Conservation (phyloP, 1,140 invertebrate genomes). For the Drosophila sulfurigaster region DNA sequence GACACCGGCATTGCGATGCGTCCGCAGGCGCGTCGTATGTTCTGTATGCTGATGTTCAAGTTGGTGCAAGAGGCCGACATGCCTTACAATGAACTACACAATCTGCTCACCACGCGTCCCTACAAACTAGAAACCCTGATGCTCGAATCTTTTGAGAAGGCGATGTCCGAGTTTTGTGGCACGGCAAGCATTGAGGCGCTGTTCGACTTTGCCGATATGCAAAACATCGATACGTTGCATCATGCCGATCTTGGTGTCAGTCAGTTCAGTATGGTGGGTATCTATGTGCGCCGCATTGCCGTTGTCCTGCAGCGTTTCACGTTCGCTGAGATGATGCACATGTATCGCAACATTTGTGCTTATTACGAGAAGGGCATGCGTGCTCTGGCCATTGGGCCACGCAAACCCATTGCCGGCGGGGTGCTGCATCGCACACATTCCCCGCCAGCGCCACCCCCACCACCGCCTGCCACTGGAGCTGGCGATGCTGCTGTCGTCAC, state of each 20-base stretch:
- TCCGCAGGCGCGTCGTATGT: constrained; percentile 85
- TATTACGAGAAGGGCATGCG: constrained; percentile 86
- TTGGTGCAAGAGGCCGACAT: constrained; percentile 90
- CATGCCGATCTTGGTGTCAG: constrained; percentile 82
- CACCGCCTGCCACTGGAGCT: background rate
- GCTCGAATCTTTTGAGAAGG: constrained; percentile 86
- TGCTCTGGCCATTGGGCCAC: constrained; percentile 53
- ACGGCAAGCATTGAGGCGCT: constrained; percentile 87
- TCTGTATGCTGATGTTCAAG: constrained; percentile 88
- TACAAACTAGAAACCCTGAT: constrained; percentile 86
- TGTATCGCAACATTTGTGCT: constrained; percentile 88
- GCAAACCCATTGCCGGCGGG: constrained; percentile 59
- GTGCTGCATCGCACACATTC: constrained; percentile 50
- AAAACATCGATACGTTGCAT: constrained; percentile 74
- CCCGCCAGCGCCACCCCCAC: constrained; percentile 4
- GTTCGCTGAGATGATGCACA: constrained; percentile 91
- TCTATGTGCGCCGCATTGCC: constrained; percentile 92
- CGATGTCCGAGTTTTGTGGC: constrained; percentile 86
- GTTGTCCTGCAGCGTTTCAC: constrained; percentile 92
- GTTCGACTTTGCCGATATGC: constrained; percentile 88
- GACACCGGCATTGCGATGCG: constrained; percentile 68
- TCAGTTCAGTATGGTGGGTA: constrained; percentile 87
- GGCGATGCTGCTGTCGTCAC: background rate
- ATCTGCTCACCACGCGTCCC: constrained; percentile 86
- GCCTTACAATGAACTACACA: constrained; percentile 86